Evolutionary conservation across 2,113 vertebrate genomes (phyloP), one percentile per base, ranked within the genome.

Genomic region (Choloepus hoffmanni): DNA sequence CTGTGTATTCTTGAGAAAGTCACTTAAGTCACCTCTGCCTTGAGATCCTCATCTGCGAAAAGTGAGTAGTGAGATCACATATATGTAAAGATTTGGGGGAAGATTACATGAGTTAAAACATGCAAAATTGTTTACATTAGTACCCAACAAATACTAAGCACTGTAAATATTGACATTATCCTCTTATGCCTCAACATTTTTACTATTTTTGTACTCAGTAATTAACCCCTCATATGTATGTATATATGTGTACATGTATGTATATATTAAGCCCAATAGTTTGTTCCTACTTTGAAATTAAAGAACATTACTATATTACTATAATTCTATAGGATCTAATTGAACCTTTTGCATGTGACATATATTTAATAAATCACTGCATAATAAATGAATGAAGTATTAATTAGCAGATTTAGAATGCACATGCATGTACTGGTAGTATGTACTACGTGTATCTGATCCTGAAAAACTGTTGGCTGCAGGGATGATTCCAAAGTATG

Each of bases 41-140:
- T 21, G 77, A 48, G 45, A 60, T 70, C 12, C 1, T 70, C 14
- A 76, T 77, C 3, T 36, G 1, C 11, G 24, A 45, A 82, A 70
- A n/a, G 0, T 3, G 11, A 11, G 28, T 1, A 81, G 55, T 55
- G 11, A 53, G 45, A 16, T 16, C 4, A 55, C 3, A 2, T 12
- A 15, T 24, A 48, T 81, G 23, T 12, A 40, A 3, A 60, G 0
- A 50, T 48, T 28, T 0, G 43, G 43, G 12, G 33, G 5, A 58
- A n/a, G 48, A 9, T 18, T 43, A 55, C 11, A 45, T 15, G 1
- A 60, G 10, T 21, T 82, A 82, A 68, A 67, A n/a, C 3, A n/a
- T 16, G 10, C 26, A 53, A 45, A 78, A 73, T 33, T 73, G 5
- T 16, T 73, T 18, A 60, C 1, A 81, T 40, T 24, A 53, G 1